Evolutionary conservation across 2,113 vertebrate genomes (phyloP), one percentile per base, ranked within the genome.

Genomic region (Platysteira castanea): DNA sequence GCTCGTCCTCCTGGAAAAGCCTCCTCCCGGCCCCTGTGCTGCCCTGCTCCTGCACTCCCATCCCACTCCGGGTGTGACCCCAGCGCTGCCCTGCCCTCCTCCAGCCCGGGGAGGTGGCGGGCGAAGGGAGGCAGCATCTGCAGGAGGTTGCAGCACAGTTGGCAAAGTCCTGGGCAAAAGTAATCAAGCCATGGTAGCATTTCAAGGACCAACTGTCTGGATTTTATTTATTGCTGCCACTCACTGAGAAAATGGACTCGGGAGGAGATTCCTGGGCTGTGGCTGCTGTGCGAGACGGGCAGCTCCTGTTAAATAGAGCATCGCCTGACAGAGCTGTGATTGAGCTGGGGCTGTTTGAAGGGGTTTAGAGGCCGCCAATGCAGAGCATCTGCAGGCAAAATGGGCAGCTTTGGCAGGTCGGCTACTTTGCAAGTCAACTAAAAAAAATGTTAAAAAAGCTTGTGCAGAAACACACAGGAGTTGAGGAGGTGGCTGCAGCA

Each of bases 231-330:
- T 93, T 92, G 93, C 94, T 71, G 82, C 92, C 91, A 42, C 96
- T 97, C 56, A 18, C 90, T 67, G 96, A 59, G 93, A 49, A 95
- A 97, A 96, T 93, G 94, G 94, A 75, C 94, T 94, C 65, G 4
- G 87, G 96, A 96, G 95, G 86, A 92, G 94, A 73, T 93, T 86
- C 92, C 91, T 89, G 85, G 93, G 92, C 87, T 2, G 63, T 2
- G 30, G 87, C 63, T 74, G 92, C 87, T 61, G 82, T 1, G 42
- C 3, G 44, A 77, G 93, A 59, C 8, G 6, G 75, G 94, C 93
- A 82, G 91, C 84, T 94, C 19, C 89, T 92, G 97, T 94, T 97
- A 88, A 97, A 95, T 94, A 96, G 95, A 96, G 95, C 95, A 85
- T 93, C 13, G 91, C 96, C 95, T 96, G 96, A 68, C 93, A 93